Evolutionary conservation across 2,888 invertebrate genomes (phyloP).

Genomic region (Bhutanitis thaidina): DNA sequence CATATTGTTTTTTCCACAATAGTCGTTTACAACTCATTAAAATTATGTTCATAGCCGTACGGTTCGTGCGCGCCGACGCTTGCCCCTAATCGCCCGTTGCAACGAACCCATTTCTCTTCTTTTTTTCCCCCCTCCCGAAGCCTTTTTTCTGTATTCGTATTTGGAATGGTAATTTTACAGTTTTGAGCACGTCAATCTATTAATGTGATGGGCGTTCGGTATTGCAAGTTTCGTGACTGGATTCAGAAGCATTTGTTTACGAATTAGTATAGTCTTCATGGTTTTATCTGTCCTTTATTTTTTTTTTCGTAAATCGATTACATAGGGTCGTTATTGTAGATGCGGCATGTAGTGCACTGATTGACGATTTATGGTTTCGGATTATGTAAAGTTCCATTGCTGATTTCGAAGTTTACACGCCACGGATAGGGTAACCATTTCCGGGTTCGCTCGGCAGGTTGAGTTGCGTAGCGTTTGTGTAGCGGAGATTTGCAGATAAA

Average conservation of each 20-base stretch:
- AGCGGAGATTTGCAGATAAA: too few relatives aligned
- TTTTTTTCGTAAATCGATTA: slow-evolving; percentile 15
- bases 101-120: slow-evolving; percentile 48
- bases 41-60: slow-evolving; percentile 39
- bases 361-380: slow-evolving; percentile 20
- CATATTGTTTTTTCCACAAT: slow-evolving; percentile 23
- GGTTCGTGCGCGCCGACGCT: slow-evolving; percentile 56
- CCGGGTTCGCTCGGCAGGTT: too few relatives aligned
- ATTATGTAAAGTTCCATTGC: not conserved
- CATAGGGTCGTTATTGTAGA: slow-evolving; percentile 40
- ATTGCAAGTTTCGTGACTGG: slow-evolving; percentile 64
- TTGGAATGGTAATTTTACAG: slow-evolving; percentile 74
- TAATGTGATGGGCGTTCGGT: slow-evolving; percentile 55
- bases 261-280: slow-evolving; percentile 39
- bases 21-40: slow-evolving; percentile 56
- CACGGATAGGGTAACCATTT: too few relatives aligned
- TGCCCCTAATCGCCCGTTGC: slow-evolving; percentile 48
- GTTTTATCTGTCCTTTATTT: slow-evolving; percentile 27
- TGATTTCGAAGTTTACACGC: not conserved
- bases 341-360: slow-evolving; percentile 24
- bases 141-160: slow-evolving; percentile 53
- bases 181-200: slow-evolving; percentile 76
- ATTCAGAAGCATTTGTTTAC: slow-evolving; percentile 39
- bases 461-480: too few relatives aligned
- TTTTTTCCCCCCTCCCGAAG: slow-evolving; percentile 21